A percentile compares a stretch with the other conserved stretches of the same genome.
phyloP scores from a whole-genome alignment of 1,140 invertebrate species.

The Sarcophaga bullata region DNA sequence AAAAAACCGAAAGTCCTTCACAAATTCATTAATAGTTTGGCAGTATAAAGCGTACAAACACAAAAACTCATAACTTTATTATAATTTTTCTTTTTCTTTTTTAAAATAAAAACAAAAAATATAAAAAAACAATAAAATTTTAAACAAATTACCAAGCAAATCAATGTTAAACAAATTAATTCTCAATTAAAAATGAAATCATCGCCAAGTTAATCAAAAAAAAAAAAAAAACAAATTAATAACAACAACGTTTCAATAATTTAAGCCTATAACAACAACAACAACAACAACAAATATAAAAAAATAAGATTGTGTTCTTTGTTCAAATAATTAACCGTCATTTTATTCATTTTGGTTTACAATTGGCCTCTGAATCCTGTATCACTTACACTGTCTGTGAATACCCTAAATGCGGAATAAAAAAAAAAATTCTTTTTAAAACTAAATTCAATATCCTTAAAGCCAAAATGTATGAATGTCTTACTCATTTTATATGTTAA shows the following conservation, averaged over 20 bases:
- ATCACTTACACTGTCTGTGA: too few relatives aligned
- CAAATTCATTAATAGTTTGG: constrained; percentile 37
- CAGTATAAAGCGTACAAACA: constrained; percentile 28
- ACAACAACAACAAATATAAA: constrained; percentile 10
- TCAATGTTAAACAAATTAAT: constrained; percentile 42
- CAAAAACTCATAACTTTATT: constrained; percentile 45
- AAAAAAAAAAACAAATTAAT: constrained; percentile 12
- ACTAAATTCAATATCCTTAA: background rate
- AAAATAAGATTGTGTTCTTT: constrained; percentile 2
- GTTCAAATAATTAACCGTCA: background rate
- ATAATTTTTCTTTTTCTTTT: too few relatives aligned
- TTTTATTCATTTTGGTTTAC: constrained; percentile 18
- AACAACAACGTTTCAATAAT: background rate
- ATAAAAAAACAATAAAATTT: constrained; percentile 43
- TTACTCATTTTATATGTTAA: too few relatives aligned
- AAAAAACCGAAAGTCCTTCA: constrained; percentile 36
- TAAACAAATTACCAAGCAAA: constrained; percentile 44
- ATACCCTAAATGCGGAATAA: background rate
- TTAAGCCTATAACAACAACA: constrained; percentile 14
- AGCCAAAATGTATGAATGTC: constrained; percentile 32
- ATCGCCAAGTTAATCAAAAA: constrained; percentile 38
- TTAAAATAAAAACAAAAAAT: constrained; percentile 36
- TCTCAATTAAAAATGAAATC: constrained; percentile 49
- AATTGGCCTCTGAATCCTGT: constrained; percentile 6
- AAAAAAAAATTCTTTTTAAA: background rate